Percentiles rank a stretch among this genome's conserved stretches.
phyloP scores from a whole-genome alignment of 2,113 vertebrate genomes.

The Petrocephalus microphthalmus region DNA sequence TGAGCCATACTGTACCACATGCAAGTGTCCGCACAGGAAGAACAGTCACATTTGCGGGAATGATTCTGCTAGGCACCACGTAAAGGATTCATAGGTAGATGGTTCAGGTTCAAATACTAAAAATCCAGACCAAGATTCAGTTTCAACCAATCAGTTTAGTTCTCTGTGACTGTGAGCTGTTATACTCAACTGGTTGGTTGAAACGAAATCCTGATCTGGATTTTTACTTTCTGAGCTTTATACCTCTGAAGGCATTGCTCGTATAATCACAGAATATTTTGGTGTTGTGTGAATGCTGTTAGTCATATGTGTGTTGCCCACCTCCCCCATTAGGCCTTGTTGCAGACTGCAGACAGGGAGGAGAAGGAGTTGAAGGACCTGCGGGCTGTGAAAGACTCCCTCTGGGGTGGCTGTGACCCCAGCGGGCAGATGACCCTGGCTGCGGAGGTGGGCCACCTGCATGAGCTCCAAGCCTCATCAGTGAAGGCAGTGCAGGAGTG shows the following conservation, averaged over 20 bases:
- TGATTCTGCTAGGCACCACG: not conserved
- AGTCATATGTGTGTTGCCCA: not conserved
- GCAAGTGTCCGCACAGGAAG: not conserved
- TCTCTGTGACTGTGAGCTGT: not conserved
- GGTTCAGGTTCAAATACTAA: not conserved
- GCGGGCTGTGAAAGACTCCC: constrained; percentile 44
- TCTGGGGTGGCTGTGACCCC: constrained; percentile 52
- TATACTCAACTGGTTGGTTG: not conserved
- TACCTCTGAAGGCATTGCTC: not conserved
- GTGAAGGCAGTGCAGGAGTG: constrained; percentile 46
- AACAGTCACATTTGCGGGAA: not conserved
- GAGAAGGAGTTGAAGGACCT: constrained; percentile 58
- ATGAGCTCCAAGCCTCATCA: constrained; percentile 45
- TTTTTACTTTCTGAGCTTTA: not conserved
- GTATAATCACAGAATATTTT: not conserved
- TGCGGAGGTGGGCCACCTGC: constrained; percentile 54
- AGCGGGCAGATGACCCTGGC: constrained; percentile 51
- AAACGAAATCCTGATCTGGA: not conserved
- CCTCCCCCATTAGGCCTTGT: constrained; percentile 53
- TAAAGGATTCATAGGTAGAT: not conserved
- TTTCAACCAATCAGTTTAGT: not conserved
- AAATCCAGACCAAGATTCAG: not conserved
- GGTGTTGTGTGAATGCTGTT: not conserved
- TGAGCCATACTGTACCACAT: constrained; percentile 21
- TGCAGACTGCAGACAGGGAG: constrained; percentile 59